Conservation (phyloP, 64 coral and sea anemone genomes). For the Porites lutea region DNA sequence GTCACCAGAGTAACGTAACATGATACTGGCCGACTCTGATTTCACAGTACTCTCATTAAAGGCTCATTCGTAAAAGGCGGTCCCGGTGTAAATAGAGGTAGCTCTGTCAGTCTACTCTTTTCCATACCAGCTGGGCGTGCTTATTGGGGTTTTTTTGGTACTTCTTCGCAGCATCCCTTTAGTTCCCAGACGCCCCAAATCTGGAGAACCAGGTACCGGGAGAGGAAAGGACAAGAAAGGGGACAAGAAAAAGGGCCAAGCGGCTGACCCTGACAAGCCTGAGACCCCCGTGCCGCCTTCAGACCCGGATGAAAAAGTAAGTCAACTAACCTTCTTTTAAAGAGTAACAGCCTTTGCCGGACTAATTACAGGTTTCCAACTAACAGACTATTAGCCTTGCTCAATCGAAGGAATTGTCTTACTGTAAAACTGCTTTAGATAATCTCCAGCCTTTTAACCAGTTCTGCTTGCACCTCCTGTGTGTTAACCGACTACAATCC, state of each 20-base stretch:
- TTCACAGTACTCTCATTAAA: too few relatives aligned
- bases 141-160: background rate
- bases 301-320: conserved; percentile 95
- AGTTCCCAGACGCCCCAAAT: conserved; percentile 96
- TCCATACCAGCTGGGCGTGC: too few relatives aligned
- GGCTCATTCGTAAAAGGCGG: too few relatives aligned
- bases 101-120: too few relatives aligned
- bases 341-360: background rate
- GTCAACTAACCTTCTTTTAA: background rate
- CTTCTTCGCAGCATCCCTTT: conserved; percentile 82
- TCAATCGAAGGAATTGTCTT: too few relatives aligned
- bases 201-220: conserved; percentile 75
- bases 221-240: conserved; percentile 95
- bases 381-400: background rate
- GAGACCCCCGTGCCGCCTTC: conserved; percentile 92
- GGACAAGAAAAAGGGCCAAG: conserved; percentile 83
- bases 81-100: too few relatives aligned
- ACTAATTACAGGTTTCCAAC: background rate
- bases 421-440: too few relatives aligned
- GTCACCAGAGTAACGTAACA: too few relatives aligned
- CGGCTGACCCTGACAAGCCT: conserved; percentile 86
- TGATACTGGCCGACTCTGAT: too few relatives aligned
- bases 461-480: too few relatives aligned
- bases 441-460: too few relatives aligned
- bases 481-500: too few relatives aligned